Percentiles rank a stretch among this genome's conserved stretches.
Evolutionary conservation across 2,888 invertebrate genomes (phyloP).

Genomic region (Melipona beecheii): DNA sequence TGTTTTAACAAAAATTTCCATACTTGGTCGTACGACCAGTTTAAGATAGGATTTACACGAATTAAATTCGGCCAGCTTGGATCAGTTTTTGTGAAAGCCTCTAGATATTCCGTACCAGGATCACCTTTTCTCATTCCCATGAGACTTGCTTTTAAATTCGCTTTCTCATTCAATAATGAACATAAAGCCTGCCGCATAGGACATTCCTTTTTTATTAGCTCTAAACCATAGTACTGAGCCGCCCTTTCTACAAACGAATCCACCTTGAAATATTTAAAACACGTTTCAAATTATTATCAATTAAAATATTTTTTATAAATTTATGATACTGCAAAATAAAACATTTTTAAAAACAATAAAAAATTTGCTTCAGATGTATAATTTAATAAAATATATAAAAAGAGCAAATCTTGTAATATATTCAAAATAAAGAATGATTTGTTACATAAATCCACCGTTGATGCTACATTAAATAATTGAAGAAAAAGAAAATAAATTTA

Average conservation of each 20-base stretch:
- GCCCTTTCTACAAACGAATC: constrained; percentile 92
- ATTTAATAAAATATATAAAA: too few species aligned
- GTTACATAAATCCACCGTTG: too few species aligned
- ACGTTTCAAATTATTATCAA: background rate
- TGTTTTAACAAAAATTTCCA: constrained; percentile 94
- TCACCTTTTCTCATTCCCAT: constrained; percentile 97
- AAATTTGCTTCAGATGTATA: background rate
- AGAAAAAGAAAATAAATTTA: too few species aligned
- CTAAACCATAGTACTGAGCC: constrained; percentile 89
- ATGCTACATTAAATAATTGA: too few species aligned
- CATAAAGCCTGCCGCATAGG: constrained; percentile 90
- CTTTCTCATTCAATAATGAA: constrained; percentile 86
- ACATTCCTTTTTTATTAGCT: constrained; percentile 88
- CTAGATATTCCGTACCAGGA: constrained; percentile 90
- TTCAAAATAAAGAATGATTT: too few species aligned
- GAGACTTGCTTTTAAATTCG: constrained; percentile 91
- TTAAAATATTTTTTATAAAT: background rate
- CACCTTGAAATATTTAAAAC: constrained; percentile 82
- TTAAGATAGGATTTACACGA: constrained; percentile 95
- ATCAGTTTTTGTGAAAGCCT: constrained; percentile 93
- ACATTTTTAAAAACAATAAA: background rate
- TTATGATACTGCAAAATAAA: background rate
- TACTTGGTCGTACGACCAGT: constrained; percentile 96
- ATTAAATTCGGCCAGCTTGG: constrained; percentile 95
- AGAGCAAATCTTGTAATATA: too few species aligned